phyloP scores from a whole-genome alignment of 1,140 invertebrate genomes.

The Hylaeus anthracinus region DNA sequence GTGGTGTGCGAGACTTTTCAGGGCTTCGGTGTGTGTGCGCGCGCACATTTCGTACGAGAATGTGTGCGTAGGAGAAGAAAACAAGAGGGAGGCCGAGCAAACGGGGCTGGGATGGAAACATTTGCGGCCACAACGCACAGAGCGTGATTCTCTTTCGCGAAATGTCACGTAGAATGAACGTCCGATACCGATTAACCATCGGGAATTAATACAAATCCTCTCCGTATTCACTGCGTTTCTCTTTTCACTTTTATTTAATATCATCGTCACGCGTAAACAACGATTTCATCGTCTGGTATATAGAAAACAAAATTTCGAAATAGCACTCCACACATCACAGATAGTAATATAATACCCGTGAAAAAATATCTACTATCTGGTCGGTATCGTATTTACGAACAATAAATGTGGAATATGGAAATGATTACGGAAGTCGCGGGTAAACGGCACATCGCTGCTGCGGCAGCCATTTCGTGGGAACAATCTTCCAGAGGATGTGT shows the following conservation, averaged over 20 bases:
- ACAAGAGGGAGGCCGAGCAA: constrained; percentile 9
- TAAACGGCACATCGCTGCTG: not conserved
- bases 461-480: constrained; percentile 52
- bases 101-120: constrained; percentile 37
- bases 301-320: constrained; percentile 17
- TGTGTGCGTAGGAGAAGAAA: constrained; percentile 24
- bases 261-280: not conserved
- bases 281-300: not conserved
- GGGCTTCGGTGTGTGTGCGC: not conserved
- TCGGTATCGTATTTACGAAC: not conserved
- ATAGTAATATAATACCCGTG: not conserved
- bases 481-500: constrained; percentile 52
- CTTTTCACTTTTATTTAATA: constrained; percentile 14
- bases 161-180: constrained; percentile 39
- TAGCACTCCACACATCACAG: constrained; percentile 48
- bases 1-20: constrained; percentile 20
- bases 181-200: constrained; percentile 32
- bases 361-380: not conserved
- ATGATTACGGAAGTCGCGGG: constrained; percentile 20
- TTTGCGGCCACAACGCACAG: constrained; percentile 41
- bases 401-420: constrained; percentile 1
- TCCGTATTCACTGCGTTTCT: constrained; percentile 8
- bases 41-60: constrained; percentile 15
- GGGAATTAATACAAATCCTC: constrained; percentile 20
- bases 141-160: constrained; percentile 44